These are phyloP conservation scores for Alfaro cultratus DNA, from an alignment of 2,797 vertebrate genomes.

Conservation along the genomic window DNA sequence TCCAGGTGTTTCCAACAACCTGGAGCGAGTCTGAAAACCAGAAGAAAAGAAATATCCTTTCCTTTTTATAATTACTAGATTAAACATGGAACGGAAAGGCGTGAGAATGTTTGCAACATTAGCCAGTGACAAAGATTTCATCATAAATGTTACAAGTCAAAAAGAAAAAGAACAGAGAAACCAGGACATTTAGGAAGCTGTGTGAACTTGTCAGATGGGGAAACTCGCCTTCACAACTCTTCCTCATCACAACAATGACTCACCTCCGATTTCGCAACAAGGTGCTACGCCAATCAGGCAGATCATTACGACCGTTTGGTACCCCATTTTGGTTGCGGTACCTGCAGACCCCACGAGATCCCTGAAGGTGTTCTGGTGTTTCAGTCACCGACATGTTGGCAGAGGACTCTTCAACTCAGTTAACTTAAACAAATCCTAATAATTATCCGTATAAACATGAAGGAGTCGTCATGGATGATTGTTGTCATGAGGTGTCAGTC, in stretches of 20 bases:
- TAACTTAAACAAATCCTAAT: too few relatives aligned
- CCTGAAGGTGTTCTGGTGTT: neutral
- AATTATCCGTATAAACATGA: too few relatives aligned
- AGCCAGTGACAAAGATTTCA: neutral
- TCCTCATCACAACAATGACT: slow-evolving; percentile 9
- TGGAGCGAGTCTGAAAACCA: neutral
- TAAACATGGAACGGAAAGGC: neutral
- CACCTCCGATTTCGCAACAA: slow-evolving; percentile 28
- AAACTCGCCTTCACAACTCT: neutral
- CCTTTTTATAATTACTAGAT: neutral
- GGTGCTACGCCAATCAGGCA: neutral
- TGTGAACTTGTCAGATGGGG: neutral
- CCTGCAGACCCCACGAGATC: neutral
- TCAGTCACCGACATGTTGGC: neutral
- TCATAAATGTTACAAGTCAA: neutral
- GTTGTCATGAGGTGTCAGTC: too few relatives aligned
- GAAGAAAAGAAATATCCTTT: neutral
- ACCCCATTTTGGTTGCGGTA: neutral
- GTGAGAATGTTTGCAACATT: neutral
- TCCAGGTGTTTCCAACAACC: neutral
- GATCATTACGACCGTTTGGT: neutral
- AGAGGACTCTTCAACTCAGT: neutral
- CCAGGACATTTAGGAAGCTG: neutral
- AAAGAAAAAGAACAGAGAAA: neutral
- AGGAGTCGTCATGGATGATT: too few relatives aligned